Percentiles rank a stretch among this genome's conserved stretches.
Evolutionary conservation across 2,888 invertebrate genomes (phyloP).

Genomic region (Lamellibrachia satsuma): DNA sequence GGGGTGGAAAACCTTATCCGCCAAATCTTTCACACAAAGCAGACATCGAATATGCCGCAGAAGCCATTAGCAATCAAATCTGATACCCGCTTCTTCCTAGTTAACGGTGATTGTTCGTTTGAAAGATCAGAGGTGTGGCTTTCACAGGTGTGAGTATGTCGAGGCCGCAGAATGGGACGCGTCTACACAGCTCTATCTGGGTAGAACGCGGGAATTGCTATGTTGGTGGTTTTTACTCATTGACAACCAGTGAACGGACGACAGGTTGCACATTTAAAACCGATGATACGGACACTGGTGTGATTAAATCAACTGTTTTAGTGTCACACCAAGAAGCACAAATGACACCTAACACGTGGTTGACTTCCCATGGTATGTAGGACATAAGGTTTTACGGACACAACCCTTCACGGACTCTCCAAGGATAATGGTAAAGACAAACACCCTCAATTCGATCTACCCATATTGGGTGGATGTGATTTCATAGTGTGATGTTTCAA

Average conservation of each 20-base stretch:
- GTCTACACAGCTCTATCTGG: neutral
- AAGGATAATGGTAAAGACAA: too few relatives aligned
- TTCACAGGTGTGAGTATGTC: neutral
- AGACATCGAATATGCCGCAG: neutral
- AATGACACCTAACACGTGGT: too few relatives aligned
- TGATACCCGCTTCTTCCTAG: neutral
- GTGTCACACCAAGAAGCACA: too few relatives aligned
- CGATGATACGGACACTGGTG: neutral
- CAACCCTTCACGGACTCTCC: too few relatives aligned
- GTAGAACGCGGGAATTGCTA: neutral
- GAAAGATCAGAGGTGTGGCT: neutral
- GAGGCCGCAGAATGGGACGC: neutral
- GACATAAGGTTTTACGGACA: too few relatives aligned
- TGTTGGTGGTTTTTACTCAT: neutral
- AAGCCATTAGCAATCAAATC: neutral
- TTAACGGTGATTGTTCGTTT: neutral
- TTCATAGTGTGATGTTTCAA: too few relatives aligned
- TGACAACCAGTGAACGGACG: neutral
- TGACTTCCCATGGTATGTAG: too few relatives aligned
- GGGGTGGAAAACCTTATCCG: neutral
- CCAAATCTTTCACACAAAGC: neutral
- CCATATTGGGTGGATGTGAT: too few relatives aligned
- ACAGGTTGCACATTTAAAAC: neutral
- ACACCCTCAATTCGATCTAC: too few relatives aligned
- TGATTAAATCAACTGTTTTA: too few relatives aligned